These are phyloP conservation scores for Caenorhabditis virilis DNA, from an alignment of 2,888 invertebrate genomes.

Conservation along the genomic window DNA sequence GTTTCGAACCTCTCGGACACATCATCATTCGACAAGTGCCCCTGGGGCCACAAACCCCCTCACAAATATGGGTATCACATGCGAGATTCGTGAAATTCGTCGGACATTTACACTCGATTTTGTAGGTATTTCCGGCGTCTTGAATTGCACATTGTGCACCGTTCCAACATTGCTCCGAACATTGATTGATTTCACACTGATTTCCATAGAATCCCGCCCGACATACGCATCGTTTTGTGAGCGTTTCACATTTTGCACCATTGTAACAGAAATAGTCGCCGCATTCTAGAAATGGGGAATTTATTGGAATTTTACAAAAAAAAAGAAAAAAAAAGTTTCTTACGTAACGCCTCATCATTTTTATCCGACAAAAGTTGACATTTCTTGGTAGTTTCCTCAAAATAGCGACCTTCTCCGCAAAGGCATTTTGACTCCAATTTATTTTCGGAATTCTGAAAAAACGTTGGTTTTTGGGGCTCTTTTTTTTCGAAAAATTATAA, in stretches of 20 bases:
- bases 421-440: constrained; percentile 12
- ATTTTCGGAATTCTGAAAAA: not conserved
- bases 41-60: constrained; percentile 29
- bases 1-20: constrained; percentile 12
- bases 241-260: constrained; percentile 10
- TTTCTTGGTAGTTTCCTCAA: constrained; percentile 21
- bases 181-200: constrained; percentile 26
- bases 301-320: not conserved
- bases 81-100: constrained; percentile 16
- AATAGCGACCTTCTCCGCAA: constrained; percentile 17
- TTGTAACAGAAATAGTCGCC: constrained; percentile 36
- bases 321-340: not conserved
- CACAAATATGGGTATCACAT: constrained; percentile 25
- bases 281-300: constrained; percentile 23
- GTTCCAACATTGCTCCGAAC: constrained; percentile 26
- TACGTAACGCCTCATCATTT: constrained; percentile 20
- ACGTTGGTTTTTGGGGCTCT: too few species aligned
- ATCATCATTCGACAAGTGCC: constrained; percentile 14
- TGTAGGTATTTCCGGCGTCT: not conserved
- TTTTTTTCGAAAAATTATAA: too few species aligned
- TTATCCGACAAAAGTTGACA: constrained; percentile 9
- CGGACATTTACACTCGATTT: constrained; percentile 15
- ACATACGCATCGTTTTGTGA: constrained; percentile 13
- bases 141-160: constrained; percentile 23
- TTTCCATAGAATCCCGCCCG: constrained; percentile 24